These are phyloP conservation scores for Eubasilissa regina DNA, from an alignment of 1,140 invertebrate species.

Conservation along the genomic window DNA sequence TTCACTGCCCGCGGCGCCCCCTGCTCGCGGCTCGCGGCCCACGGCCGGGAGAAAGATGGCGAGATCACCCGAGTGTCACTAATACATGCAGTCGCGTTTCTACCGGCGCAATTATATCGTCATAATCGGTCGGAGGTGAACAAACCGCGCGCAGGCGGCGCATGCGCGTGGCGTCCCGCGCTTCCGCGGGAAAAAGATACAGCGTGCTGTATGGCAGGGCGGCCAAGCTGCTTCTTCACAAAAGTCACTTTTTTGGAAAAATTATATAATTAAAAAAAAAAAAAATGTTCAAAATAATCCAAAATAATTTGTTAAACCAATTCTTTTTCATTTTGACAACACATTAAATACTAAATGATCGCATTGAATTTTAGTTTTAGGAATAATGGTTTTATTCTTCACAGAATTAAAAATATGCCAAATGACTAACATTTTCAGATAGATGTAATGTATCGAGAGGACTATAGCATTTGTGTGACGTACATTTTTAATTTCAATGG, in stretches of 20 bases:
- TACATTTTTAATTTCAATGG: too few species aligned
- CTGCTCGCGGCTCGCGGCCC: not conserved
- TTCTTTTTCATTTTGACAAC: too few species aligned
- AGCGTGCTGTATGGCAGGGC: not conserved
- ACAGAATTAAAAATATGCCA: too few species aligned
- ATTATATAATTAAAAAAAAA: too few species aligned
- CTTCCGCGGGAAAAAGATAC: conserved; percentile 36
- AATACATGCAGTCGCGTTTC: conserved; percentile 50
- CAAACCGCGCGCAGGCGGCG: conserved; percentile 38
- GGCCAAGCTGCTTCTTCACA: too few species aligned
- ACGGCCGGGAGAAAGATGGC: conserved; percentile 27
- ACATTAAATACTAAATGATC: too few species aligned
- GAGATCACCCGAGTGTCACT: conserved; percentile 39
- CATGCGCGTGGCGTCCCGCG: not conserved
- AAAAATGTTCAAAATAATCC: too few species aligned
- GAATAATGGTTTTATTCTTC: not conserved
- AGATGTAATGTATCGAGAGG: too few species aligned
- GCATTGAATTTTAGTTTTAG: not conserved
- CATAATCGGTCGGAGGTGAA: conserved; percentile 47
- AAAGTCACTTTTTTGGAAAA: too few species aligned
- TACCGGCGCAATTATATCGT: conserved; percentile 32
- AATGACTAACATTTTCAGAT: too few species aligned
- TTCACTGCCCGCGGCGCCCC: not conserved
- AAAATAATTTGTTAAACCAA: too few species aligned
- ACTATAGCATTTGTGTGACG: too few species aligned